Percentiles rank a stretch among this genome's conserved stretches.
Evolutionary conservation across 2,888 invertebrate genomes (phyloP).

Genomic region (Zootermopsis nevadensis): DNA sequence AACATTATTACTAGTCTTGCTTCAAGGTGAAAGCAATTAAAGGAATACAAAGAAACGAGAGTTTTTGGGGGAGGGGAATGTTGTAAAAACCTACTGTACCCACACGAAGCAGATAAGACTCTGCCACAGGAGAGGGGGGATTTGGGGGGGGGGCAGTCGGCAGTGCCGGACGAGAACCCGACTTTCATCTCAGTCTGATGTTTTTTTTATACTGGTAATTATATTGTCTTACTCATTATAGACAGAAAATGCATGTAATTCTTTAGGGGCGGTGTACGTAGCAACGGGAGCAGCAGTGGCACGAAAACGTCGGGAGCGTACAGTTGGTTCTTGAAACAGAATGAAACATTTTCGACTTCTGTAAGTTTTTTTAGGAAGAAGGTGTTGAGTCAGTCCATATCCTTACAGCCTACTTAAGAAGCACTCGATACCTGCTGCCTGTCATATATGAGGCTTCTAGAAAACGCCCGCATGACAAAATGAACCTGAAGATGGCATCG

Average conservation of each 20-base stretch:
- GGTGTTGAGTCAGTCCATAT: too few relatives aligned
- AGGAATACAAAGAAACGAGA: neutral
- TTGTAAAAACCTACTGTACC: neutral
- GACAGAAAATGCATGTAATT: neutral
- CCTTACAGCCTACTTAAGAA: too few relatives aligned
- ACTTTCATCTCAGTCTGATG: too few relatives aligned
- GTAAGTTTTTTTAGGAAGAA: neutral
- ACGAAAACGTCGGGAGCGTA: neutral
- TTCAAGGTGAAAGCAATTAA: conserved; percentile 9
- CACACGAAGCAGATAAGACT: neutral
- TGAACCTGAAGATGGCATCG: too few relatives aligned
- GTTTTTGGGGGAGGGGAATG: neutral
- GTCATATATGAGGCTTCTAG: too few relatives aligned
- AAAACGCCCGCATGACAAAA: too few relatives aligned
- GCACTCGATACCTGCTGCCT: too few relatives aligned
- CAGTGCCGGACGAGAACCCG: too few relatives aligned
- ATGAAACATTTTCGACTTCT: neutral
- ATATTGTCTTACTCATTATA: neutral
- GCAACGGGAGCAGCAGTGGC: neutral
- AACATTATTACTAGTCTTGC: neutral
- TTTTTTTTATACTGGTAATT: neutral
- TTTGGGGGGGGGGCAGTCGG: neutral
- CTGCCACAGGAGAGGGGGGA: neutral
- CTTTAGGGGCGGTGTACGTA: neutral
- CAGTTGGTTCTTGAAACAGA: neutral